phyloP scores from a whole-genome alignment of 2,797 vertebrate species.

The Anguilla megastoma region DNA sequence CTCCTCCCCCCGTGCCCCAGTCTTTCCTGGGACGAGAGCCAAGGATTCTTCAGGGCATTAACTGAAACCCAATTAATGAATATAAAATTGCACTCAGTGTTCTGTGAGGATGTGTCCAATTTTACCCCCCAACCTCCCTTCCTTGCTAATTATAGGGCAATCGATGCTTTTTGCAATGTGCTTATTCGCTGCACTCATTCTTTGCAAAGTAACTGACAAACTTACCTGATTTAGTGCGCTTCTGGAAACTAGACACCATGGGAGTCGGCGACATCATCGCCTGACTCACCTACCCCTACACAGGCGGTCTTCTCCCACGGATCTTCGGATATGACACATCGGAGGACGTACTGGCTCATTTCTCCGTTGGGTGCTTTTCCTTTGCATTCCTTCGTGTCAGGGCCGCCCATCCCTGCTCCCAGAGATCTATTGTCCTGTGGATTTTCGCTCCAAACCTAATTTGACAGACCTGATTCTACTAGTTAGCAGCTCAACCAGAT shows the following conservation, averaged over 20 bases:
- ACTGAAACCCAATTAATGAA: no score
- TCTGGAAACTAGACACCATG: background rate
- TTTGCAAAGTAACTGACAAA: background rate
- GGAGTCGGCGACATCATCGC: background rate
- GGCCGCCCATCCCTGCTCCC: no score
- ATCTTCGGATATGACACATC: conserved; percentile 98
- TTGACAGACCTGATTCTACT: no score
- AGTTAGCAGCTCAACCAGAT: no score
- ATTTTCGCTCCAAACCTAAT: no score
- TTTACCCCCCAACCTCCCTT: background rate
- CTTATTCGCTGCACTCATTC: background rate
- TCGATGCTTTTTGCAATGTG: background rate
- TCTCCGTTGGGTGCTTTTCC: conserved; percentile 69
- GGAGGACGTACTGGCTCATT: conserved; percentile 82
- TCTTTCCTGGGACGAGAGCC: background rate
- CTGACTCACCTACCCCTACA: no score
- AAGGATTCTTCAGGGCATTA: no score
- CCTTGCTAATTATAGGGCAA: background rate
- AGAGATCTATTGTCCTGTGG: no score
- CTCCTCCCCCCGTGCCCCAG: background rate
- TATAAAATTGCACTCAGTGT: no score
- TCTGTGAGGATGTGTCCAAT: no score
- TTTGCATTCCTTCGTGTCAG: conserved; percentile 37
- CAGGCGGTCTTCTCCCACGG: conserved; percentile 77
- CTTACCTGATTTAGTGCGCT: background rate